Conservation (phyloP, 2,113 vertebrate species). For the Pontoporia blainvillei region DNA sequence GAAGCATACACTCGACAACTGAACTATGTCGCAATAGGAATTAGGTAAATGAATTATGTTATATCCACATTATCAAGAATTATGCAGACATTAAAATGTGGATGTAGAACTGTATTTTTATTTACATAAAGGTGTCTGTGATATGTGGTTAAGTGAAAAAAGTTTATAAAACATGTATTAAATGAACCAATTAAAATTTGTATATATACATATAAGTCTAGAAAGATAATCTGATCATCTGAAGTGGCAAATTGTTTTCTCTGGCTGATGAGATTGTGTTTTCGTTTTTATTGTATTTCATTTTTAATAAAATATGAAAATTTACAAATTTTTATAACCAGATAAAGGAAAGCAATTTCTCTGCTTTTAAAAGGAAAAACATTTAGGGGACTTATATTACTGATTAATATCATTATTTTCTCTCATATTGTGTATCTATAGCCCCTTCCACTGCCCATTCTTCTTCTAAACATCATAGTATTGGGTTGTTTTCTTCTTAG, state of each 20-base stretch:
- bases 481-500: conserved; percentile 2
- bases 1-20: not conserved
- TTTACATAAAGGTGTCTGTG: not conserved
- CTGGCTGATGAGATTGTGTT: not conserved
- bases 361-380: not conserved
- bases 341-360: not conserved
- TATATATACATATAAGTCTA: not conserved
- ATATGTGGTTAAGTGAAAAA: not conserved
- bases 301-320: not conserved
- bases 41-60: not conserved
- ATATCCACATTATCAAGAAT: not conserved
- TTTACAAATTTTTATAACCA: not conserved
- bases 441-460: not conserved
- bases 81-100: not conserved
- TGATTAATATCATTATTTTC: not conserved
- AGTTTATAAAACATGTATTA: not conserved
- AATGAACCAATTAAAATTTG: not conserved
- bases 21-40: not conserved
- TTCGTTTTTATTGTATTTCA: not conserved
- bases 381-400: not conserved
- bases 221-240: not conserved
- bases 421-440: not conserved
- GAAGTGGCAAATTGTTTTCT: not conserved
- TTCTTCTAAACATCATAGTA: not conserved
- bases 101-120: not conserved